Evolutionary conservation across 1,140 invertebrate species (phyloP), one percentile per base, ranked within the genome.

Genomic region (Telenomus remus): DNA sequence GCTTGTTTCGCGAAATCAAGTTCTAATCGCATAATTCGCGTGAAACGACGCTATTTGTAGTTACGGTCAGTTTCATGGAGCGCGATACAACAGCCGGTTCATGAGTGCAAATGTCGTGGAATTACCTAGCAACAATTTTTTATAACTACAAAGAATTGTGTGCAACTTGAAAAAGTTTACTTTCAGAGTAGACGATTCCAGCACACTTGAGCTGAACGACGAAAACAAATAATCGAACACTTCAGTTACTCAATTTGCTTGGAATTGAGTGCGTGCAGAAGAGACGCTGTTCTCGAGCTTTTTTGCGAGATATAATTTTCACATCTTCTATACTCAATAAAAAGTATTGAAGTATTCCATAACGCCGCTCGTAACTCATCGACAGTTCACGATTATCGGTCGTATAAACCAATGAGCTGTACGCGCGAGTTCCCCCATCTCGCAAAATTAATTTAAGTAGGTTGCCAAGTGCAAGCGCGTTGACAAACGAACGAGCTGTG

Each of bases 21-120:
- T 71, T 69, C 53, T 81, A 83, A 84, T 84, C 80, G 79, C 77
- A 80, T 82, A 84, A 84, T 84, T 84, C 82, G 81, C 82, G 80
- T 84, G 79, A 84, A 84, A 84, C 83, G 84, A 84, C 79, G 82
- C 81, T 82, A 83, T 84, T 85, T 83, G 84, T 82, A 83, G 80
- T 80, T 82, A 82, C 68, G 59, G 65, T 56, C 61, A 80, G 78
- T 64, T 48, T 48, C 46, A 55, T 55, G 53, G 49, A n/a, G 46
- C 50, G 33, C 42, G 39, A 55, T 70, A 63, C 66, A 53, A 59
- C 53, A 5, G 34, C 42, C 9, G 34, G 6, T 12, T 48, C 51
- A 55, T 49, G 50, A 55, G 57, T 46, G 44, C 37, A 44, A 56
- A 48, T 55, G 44, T 49, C 44, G 14, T 70, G 59, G 42, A 27